Base-by-base conservation (phyloP, 2,888 invertebrate genomes). In the Allophyes oxyacanthae region DNA sequence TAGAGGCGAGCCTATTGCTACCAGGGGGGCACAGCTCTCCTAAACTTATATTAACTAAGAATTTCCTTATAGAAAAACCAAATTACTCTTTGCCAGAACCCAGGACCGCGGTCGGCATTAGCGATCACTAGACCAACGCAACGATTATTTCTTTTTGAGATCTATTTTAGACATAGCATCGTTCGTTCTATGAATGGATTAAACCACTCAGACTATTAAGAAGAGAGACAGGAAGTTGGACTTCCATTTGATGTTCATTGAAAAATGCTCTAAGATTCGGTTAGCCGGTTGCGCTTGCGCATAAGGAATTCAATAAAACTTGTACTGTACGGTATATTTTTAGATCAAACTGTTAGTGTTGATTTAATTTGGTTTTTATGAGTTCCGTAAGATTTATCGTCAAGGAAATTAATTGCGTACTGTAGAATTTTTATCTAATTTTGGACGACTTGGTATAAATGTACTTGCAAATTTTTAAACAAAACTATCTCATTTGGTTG, bases 171-270 rank as follows among this genome's bases (percentile, higher is more conserved):
- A 54, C 30, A 26, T 33, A 44, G 41, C 37, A 58, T 63, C 46
- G 41, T 49, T 43, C 45, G 30, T 66, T 58, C 33, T 15, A 50
- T 42, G 57, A 70, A 67, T 57, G 60, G 50, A 57, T 58, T 61
- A 44, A 46, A 53, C 60, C 66, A 76, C 77, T 76, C 60, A 52
- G 36, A 49, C 50, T 41, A 64, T 56, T 59, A 59, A 62, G 43
- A 58, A 52, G 43, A 66, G 48, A 48, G 36, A 38, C 75, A 71
- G 77, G 77, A 75, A 77, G 63, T 64, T 30, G 30, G 15, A 50
- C 36, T 63, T 50, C 40, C 41, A 74, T 77, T 28, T 75, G 64
- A 77, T 71, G 58, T 76, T 58, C 45, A 65, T 52, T 55, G 59
- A 57, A 73, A 59, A 69, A 63, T 58, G 36, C 51, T 48, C 14